Conservation (phyloP, 2,797 vertebrate species). For the Parotocinclus haroldoi region DNA sequence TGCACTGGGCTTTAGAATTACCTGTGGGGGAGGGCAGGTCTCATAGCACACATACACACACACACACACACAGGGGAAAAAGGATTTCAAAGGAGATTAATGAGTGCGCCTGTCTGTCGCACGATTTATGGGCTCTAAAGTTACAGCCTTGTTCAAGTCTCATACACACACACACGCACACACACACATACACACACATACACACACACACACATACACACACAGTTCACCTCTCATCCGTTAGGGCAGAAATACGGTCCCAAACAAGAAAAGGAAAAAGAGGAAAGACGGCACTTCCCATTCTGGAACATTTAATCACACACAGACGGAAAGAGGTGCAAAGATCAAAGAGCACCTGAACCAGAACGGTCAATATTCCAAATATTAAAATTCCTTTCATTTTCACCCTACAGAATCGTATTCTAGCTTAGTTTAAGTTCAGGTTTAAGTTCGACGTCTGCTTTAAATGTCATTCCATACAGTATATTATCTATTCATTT, state of each 20-base stretch:
- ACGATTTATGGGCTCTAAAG: conserved; percentile 11
- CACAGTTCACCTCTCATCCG: conserved; percentile 1
- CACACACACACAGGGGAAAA: background rate
- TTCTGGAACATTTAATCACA: conserved; percentile 1
- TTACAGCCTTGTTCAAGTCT: background rate
- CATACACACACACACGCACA: conserved; percentile 10
- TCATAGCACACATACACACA: conserved; percentile 13
- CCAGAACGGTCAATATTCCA: too few relatives aligned
- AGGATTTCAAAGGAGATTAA: conserved; percentile 9
- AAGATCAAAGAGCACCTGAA: too few relatives aligned
- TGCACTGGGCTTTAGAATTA: conserved; percentile 15
- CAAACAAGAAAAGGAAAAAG: conserved; percentile 14
- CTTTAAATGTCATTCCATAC: too few relatives aligned
- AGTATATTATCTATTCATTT: too few relatives aligned
- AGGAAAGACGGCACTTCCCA: conserved; percentile 3
- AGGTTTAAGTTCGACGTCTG: conserved; percentile 6
- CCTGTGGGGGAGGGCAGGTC: conserved; percentile 5
- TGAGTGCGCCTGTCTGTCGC: background rate
- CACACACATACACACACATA: conserved; percentile 14
- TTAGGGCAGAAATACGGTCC: background rate
- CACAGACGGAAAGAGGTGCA: background rate
- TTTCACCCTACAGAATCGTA: too few relatives aligned
- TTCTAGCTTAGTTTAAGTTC: too few relatives aligned
- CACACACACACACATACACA: conserved; percentile 12
- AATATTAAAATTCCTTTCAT: too few relatives aligned